Base-by-base conservation (phyloP, 2,797 vertebrate genomes). In the Pangasius djambal region DNA sequence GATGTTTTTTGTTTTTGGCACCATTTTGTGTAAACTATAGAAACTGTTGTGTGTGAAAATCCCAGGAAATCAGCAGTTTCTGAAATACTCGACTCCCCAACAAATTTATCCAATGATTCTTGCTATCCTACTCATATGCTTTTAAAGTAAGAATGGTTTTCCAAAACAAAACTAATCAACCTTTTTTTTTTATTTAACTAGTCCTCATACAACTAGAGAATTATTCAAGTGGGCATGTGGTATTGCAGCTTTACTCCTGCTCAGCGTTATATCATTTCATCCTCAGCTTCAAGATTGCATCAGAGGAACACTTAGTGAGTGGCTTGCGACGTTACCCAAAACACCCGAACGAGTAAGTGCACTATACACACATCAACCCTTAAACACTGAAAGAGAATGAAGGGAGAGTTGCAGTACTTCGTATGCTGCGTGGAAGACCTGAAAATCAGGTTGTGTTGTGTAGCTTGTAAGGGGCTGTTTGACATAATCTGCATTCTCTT, bases 281-380 rank as follows among this genome's bases (percentile, higher is more conserved):
- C 12, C 96, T 87, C 95, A 99, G 99, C 97, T 99, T 91, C 97
- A 97, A 91, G 98, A 99, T 93, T 99, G 98, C 94, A 97, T 99
- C 93, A 97, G 97, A 92, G 98, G 97, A 87, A 97, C 98, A 0
- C 94, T 99, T 92, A 97, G 94, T 81, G 97, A 99, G 63, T 99
- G 98, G 98, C 95, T 97, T 93, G 95, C 96, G 20, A 94, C 96
- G 37, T 94, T 96, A 87, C 93, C 94, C 88, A 91, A 92, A 20
- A 93, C 95, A 86, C 88, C 92, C 72, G 93, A 96, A 92, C 96
- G 96, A 93, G 95, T 97, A 91, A 95, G 94, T 90, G 9, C 87
- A 89, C 48, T 3, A 55, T 72, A 52, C 34, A 40, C 6, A 69
- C 52, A 37, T 7, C 40, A 2, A 28, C 55, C 37, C 3, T 61